Conservation (phyloP, 2,888 invertebrate genomes). For the Ophioninae sp. region DNA sequence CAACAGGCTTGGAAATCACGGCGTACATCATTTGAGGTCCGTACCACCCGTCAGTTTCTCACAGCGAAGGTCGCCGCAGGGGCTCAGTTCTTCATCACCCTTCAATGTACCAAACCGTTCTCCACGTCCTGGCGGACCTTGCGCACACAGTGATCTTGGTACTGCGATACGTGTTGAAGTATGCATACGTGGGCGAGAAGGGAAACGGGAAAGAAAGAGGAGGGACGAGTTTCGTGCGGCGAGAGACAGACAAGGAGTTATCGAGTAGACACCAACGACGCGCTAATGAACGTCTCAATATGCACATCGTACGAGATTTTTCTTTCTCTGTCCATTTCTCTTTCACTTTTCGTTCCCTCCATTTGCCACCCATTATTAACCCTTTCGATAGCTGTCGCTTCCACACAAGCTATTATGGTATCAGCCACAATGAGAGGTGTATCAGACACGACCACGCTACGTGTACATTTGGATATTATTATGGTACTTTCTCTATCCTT, state of each 20-base stretch:
- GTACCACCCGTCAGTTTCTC: slow-evolving; percentile 71
- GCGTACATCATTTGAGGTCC: slow-evolving; percentile 65
- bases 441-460: not conserved
- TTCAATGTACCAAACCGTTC: slow-evolving; percentile 67
- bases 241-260: slow-evolving; percentile 54
- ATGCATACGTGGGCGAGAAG: slow-evolving; percentile 34
- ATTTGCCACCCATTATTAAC: slow-evolving; percentile 20
- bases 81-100: slow-evolving; percentile 75
- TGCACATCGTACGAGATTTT: slow-evolving; percentile 44
- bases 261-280: slow-evolving; percentile 28
- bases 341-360: not conserved
- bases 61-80: slow-evolving; percentile 72
- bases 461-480: slow-evolving; percentile 8
- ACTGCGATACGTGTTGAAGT: slow-evolving; percentile 35
- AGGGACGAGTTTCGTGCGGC: slow-evolving; percentile 68
- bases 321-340: slow-evolving; percentile 17
- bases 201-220: no score
- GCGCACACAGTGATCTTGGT: slow-evolving; percentile 24
- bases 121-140: slow-evolving; percentile 53
- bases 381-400: slow-evolving; percentile 49
- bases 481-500: slow-evolving; percentile 24
- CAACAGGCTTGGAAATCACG: slow-evolving; percentile 49
- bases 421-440: not conserved
- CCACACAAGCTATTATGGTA: slow-evolving; percentile 24
- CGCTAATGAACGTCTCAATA: slow-evolving; percentile 66